phyloP scores from a whole-genome alignment of 37 sponge, comb jelly and placozoan species.

The Hormiphora californensis region DNA sequence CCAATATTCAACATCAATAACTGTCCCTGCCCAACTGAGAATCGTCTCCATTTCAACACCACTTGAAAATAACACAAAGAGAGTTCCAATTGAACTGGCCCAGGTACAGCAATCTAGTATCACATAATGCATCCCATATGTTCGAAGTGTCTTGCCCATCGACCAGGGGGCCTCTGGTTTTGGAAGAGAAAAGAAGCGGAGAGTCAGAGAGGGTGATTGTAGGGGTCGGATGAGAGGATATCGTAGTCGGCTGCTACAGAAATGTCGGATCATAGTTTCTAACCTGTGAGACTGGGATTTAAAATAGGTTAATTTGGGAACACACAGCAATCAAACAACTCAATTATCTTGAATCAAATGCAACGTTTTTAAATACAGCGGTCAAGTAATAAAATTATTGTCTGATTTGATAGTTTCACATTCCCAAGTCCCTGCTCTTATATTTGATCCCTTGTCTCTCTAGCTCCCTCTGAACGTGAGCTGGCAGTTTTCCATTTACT shows the following conservation, averaged over 20 bases:
- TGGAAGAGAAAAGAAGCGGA: not conserved
- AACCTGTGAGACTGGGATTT: no score
- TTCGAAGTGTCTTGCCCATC: not conserved
- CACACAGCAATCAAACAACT: no score
- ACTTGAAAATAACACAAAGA: not conserved
- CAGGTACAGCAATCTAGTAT: conserved; percentile 23
- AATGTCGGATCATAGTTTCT: no score
- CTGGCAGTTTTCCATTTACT: conserved; percentile 30
- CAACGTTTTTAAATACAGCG: no score
- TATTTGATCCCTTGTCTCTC: conserved; percentile 40
- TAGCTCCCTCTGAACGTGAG: conserved; percentile 37
- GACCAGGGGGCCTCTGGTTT: no score
- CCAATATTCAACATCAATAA: conserved; percentile 9
- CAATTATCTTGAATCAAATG: no score
- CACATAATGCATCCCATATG: not conserved
- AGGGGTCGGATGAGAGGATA: no score
- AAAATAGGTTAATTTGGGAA: no score
- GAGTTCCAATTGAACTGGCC: not conserved
- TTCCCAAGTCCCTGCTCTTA: conserved; percentile 44
- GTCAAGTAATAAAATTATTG: not conserved
- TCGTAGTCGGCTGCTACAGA: no score
- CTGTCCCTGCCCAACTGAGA: not conserved
- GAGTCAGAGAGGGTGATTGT: not conserved
- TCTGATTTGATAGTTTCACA: not conserved
- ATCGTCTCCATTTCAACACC: conserved; percentile 31